Conservation (phyloP, 2,888 invertebrate species). For the Heliconius hortense region DNA sequence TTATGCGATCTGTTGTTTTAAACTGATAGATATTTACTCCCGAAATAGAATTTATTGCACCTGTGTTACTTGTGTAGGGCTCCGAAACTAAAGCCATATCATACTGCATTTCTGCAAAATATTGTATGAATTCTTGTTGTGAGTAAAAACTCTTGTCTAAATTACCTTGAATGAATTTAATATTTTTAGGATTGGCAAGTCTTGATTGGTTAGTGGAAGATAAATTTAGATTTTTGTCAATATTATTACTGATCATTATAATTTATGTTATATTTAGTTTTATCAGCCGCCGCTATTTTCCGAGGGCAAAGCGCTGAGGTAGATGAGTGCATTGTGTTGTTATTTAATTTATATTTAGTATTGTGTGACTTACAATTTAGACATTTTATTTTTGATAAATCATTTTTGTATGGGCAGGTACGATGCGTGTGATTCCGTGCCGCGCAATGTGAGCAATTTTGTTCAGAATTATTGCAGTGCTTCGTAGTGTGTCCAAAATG, state of each 20-base stretch:
- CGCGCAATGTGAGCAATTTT: constrained; percentile 4
- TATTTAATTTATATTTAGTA: neutral
- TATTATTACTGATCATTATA: neutral
- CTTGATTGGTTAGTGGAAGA: neutral
- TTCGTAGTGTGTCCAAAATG: neutral
- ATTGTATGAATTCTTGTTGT: neutral
- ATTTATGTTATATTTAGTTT: neutral
- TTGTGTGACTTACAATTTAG: neutral
- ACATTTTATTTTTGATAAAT: neutral
- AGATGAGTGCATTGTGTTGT: neutral
- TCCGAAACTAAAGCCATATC: too few species aligned
- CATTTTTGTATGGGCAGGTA: neutral
- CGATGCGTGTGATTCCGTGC: neutral
- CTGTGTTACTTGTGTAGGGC: too few species aligned
- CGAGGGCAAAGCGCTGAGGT: neutral
- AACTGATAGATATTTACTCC: too few species aligned
- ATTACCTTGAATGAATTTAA: neutral
- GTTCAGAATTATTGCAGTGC: neutral
- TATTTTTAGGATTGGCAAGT: neutral
- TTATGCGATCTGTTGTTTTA: too few species aligned
- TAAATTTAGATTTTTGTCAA: neutral
- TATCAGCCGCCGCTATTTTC: constrained; percentile 1
- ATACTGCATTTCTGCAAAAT: neutral
- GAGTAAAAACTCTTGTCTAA: neutral
- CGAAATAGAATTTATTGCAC: too few species aligned